phyloP scores from a whole-genome alignment of 2,113 vertebrate species.

The Oreocharis arfaki region DNA sequence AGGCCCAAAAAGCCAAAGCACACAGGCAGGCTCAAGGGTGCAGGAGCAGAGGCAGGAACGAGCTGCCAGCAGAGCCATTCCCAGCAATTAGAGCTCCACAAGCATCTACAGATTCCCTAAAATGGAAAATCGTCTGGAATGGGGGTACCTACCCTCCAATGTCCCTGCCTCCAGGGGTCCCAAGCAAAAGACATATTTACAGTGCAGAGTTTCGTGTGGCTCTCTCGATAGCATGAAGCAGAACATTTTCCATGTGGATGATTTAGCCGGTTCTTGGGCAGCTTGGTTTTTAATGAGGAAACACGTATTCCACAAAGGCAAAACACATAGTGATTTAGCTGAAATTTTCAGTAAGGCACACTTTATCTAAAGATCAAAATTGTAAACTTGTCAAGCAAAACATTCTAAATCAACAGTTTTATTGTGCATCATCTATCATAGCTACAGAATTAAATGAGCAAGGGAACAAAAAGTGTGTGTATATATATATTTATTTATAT shows the following conservation, averaged over 20 bases:
- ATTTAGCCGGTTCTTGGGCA: background rate
- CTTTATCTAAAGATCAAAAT: background rate
- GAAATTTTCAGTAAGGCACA: background rate
- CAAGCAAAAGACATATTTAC: background rate
- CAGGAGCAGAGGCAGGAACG: background rate
- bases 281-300: background rate
- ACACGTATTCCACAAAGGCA: background rate
- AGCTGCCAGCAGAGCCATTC: background rate
- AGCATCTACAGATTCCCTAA: background rate
- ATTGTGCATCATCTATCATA: background rate
- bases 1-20: slow-evolving; percentile 21
- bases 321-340: background rate
- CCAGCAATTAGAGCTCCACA: background rate
- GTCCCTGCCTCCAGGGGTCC: background rate
- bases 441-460: background rate
- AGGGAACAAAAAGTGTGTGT: background rate
- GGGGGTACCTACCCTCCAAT: background rate
- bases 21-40: background rate
- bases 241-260: background rate
- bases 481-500: background rate
- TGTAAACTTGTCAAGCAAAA: background rate
- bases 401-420: background rate
- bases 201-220: background rate
- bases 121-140: background rate
- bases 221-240: background rate